Evolutionary conservation across 2,113 vertebrate genomes (phyloP).

Genomic region (Neolamprologus fasciatus): DNA sequence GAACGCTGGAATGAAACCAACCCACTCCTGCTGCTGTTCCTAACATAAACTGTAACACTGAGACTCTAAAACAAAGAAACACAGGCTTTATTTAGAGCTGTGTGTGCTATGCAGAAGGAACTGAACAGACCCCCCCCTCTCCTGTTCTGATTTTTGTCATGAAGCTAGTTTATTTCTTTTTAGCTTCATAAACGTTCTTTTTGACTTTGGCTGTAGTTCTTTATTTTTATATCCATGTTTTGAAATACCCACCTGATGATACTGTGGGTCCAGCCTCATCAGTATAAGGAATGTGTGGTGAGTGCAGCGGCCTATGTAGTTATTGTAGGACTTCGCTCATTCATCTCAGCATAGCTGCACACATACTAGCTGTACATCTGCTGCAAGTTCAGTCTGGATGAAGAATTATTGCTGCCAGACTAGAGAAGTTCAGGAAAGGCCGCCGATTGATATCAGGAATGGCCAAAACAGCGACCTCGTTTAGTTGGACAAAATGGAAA

Average conservation of each 20-base stretch:
- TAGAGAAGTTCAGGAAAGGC: neutral
- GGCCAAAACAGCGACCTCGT: neutral
- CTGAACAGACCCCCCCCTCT: neutral
- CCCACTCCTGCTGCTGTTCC: neutral
- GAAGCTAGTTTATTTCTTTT: neutral
- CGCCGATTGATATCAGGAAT: neutral
- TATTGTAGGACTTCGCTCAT: neutral
- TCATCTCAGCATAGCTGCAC: neutral
- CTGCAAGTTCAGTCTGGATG: neutral
- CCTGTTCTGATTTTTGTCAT: neutral
- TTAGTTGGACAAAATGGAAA: neutral
- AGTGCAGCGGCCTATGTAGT: accelerated
- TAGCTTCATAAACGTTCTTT: neutral
- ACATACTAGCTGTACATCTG: neutral
- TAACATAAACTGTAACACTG: neutral
- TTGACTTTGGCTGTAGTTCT: neutral
- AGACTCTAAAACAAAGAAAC: neutral
- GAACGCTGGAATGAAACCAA: neutral
- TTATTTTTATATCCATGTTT: neutral
- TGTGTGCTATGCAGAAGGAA: neutral
- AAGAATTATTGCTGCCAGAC: neutral
- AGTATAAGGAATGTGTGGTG: neutral
- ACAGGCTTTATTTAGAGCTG: neutral
- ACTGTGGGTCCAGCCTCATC: neutral
- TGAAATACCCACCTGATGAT: neutral